Evolutionary conservation across 2,113 vertebrate species (phyloP), one percentile per base, ranked within the genome.

Genomic region (Tyto alba): DNA sequence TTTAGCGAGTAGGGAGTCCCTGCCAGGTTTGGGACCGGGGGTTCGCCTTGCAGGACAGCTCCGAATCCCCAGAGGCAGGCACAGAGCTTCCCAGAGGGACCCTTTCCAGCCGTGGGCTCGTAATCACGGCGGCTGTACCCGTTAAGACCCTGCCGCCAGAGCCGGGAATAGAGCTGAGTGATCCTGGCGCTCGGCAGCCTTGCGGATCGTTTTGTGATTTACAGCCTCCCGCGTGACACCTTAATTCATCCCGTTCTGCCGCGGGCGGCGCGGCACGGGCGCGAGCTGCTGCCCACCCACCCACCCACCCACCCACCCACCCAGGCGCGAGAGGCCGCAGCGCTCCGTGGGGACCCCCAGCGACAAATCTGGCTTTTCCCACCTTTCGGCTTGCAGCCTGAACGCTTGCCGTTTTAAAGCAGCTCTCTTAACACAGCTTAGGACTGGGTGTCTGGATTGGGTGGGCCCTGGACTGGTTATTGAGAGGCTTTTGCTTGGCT

Each of bases 101-200:
- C 32, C n/a, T 29, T 88, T 66, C 55, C 63, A 67, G 26, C 53
- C 8, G 1, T 16, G 26, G 56, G 29, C 30, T 78, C 16, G 3
- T 89, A 92, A 90, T 74, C 64, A 68, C 1, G 1, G 69, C 1
- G 1, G 73, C 56, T 9, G 0, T 59, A 68, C 32, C 50, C 55
- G 19, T 59, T 76, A 93, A 90, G 83, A 77, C 55, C 43, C 56
- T 62, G 62, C 47, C 4, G 12, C 52, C 0, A 0, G 68, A 90
- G 69, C 77, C 89, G 89, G 84, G 60, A 94, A 97, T 78, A 96
- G 77, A 90, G 20, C 48, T 52, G 38, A 52, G 25, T 90, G 92
- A 95, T 85, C 87, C 84, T 36, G 38, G 34, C 64, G 66, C 81
- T 64, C 8, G 0, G 34, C 66, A 89, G 68, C 56, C 77, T 68